Base-by-base conservation (phyloP, 1,140 invertebrate genomes). In the Metaphire vulgaris region DNA sequence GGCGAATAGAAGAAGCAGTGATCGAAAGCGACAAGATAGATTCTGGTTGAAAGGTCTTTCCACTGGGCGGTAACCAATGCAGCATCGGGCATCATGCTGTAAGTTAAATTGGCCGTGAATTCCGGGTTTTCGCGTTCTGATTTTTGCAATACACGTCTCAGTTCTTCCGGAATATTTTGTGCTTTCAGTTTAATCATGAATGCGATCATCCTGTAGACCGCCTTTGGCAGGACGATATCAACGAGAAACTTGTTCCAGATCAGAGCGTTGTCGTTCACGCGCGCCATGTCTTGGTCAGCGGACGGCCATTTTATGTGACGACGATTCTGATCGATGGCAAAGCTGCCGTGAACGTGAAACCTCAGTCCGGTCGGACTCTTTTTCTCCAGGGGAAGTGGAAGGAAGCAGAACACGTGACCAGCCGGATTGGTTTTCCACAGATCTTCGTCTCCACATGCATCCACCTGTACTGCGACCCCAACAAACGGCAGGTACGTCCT, bases 351-450 rank as follows among this genome's bases (percentile, higher is more conserved):
- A 28, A 77, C 56, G 30, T 77, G 76, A 31, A 77, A 56, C 29
- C 56, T 33, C 1, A 77, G 71, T 0, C 76, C 72, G 1, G 74
- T 77, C 6, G 31, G 32, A 67, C 72, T 77, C 34, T 74, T 69
- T 68, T 74, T 15, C 74, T 69, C 67, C 32, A 77, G 26, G 1
- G 76, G 76, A 28, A 77, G 73, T 12, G 76, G 76, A 26, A 77
- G 34, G 41, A 77, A 77, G 65, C 76, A 77, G 66, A 75, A 77
- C 16, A 77, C 31, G n/a, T 77, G 76, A n/a, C 76, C 68, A 1
- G 30, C 26, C 34, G 74, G 77, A 32, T 77, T n/a, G n/a, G 26
- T 56, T 14, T 2, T 30, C 1, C 68, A 69, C 28, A 1, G 68
- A 16, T 29, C 0, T 30, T 69, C 32, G 21, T 64, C 31, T 32